Conservation (phyloP, 1,140 invertebrate species). For the Dendrolimus kikuchii region DNA sequence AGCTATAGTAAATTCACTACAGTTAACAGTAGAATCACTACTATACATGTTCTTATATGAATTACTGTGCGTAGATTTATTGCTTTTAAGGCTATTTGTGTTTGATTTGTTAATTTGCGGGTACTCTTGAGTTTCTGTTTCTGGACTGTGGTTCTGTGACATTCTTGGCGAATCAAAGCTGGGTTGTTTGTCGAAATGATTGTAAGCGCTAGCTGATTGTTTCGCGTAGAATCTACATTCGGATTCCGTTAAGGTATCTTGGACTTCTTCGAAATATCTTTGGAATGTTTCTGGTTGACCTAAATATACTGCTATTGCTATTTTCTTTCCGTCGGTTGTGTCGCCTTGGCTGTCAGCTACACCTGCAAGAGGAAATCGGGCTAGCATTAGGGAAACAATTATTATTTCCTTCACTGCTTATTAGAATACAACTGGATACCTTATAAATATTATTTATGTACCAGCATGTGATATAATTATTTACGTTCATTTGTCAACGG, state of each 20-base stretch:
- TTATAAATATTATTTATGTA: too few species aligned
- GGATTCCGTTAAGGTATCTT: constrained; percentile 73
- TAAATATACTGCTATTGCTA: constrained; percentile 87
- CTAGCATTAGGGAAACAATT: constrained; percentile 4
- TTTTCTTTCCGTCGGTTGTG: constrained; percentile 88
- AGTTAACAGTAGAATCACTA: constrained; percentile 71
- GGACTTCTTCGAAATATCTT: constrained; percentile 78
- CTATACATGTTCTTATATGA: constrained; percentile 68
- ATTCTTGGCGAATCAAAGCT: constrained; percentile 68
- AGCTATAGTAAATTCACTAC: constrained; percentile 84
- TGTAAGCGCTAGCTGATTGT: constrained; percentile 56
- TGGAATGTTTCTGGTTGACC: constrained; percentile 86
- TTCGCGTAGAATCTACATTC: constrained; percentile 72
- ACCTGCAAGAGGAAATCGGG: constrained; percentile 36
- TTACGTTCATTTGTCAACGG: too few species aligned
- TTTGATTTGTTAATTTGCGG: constrained; percentile 66
- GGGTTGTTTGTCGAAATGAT: constrained; percentile 71
- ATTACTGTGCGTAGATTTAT: constrained; percentile 74
- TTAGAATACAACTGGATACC: too few species aligned
- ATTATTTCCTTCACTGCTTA: neutral
- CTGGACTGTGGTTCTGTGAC: constrained; percentile 69
- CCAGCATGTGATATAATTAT: too few species aligned
- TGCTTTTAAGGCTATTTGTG: constrained; percentile 71
- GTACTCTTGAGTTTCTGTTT: constrained; percentile 63
- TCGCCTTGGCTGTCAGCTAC: constrained; percentile 79